A percentile compares a stretch with the other conserved stretches of the same genome.
phyloP scores from a whole-genome alignment of 2,888 invertebrate genomes.

The Hylaea fasciaria region DNA sequence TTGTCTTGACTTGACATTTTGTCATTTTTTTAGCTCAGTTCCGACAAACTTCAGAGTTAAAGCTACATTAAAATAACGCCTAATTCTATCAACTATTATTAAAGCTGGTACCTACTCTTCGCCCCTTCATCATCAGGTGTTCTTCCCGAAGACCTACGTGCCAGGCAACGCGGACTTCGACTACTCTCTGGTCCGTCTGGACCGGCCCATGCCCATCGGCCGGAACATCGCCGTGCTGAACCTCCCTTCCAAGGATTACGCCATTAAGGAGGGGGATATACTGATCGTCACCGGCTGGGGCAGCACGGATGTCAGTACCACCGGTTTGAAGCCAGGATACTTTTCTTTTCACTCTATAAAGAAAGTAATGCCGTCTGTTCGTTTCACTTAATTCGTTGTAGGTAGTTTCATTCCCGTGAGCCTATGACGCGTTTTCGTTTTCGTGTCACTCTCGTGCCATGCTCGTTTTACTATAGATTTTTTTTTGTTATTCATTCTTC shows the following conservation, averaged over 20 bases:
- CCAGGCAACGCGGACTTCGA: conserved; percentile 76
- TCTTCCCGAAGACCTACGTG: conserved; percentile 66
- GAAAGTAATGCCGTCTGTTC: too few relatives aligned
- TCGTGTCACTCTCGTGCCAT: too few relatives aligned
- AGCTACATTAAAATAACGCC: too few relatives aligned
- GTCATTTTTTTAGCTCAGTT: too few relatives aligned
- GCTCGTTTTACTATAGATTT: too few relatives aligned
- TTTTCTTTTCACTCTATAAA: too few relatives aligned
- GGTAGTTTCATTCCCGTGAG: neutral
- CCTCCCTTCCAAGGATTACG: conserved; percentile 69
- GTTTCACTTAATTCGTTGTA: neutral
- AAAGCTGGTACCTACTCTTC: too few relatives aligned
- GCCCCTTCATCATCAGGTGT: conserved; percentile 72
- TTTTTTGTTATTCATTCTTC: too few relatives aligned
- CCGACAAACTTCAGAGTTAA: too few relatives aligned
- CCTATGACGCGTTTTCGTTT: neutral
- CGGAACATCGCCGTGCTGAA: conserved; percentile 77
- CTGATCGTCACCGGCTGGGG: conserved; percentile 79
- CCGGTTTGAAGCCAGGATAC: too few relatives aligned
- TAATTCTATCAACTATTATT: too few relatives aligned
- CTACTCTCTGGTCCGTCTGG: conserved; percentile 67
- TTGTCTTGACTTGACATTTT: too few relatives aligned
- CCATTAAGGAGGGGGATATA: conserved; percentile 66
- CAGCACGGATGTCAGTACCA: conserved; percentile 74
- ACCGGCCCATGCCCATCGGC: conserved; percentile 77